Evolutionary conservation across 2,113 vertebrate species (phyloP), one percentile per base, ranked within the genome.

Genomic region (Alosa alosa): DNA sequence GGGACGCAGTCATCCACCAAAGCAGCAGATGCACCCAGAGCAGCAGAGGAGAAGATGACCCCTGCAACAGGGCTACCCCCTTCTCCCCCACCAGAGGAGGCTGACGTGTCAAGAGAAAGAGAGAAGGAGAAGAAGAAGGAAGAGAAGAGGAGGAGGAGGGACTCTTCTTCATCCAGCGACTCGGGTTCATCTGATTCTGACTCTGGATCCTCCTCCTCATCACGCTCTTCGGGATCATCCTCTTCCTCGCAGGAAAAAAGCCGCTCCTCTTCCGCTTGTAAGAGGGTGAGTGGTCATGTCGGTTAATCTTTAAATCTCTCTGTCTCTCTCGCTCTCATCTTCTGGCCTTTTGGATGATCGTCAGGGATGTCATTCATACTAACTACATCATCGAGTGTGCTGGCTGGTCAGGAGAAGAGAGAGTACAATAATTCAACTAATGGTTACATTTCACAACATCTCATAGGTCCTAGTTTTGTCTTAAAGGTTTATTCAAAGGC

Each of bases 151-250:
- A 85, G 25, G 84, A 82, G 82, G 45, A 89, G 90, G 83, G 88
- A 85, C 47, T 92, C 93, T 44, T 93, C 88, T 41, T 87, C 93
- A 0, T 95, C 94, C 0, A 90, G 92, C 8, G 92, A 94, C 75
- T 93, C 92, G 20, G 95, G 94, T 8, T 95, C 94, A 20, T 94
- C 94, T 17, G 94, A 94, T 20, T 95, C 94, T 0, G 95, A 94
- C 83, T 94, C 95, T 86, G 93, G 89, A 57, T 95, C 95, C 10
- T 95, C 95, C 31, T 95, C 94, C 11, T 94, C 94, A 6, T 95
- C 94, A 41, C 83, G 17, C 9, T 95, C 94, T 17, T 95, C 94
- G 1, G 68, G 83, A 52, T 94, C 94, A 9, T 95, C 95, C 15
- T 86, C 93, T 15, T 94, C 91, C 6, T 94, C 93, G 82, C 89